These are phyloP conservation scores for Oxyruncus cristatus DNA, from an alignment of 2,113 vertebrate species.

Conservation along the genomic window DNA sequence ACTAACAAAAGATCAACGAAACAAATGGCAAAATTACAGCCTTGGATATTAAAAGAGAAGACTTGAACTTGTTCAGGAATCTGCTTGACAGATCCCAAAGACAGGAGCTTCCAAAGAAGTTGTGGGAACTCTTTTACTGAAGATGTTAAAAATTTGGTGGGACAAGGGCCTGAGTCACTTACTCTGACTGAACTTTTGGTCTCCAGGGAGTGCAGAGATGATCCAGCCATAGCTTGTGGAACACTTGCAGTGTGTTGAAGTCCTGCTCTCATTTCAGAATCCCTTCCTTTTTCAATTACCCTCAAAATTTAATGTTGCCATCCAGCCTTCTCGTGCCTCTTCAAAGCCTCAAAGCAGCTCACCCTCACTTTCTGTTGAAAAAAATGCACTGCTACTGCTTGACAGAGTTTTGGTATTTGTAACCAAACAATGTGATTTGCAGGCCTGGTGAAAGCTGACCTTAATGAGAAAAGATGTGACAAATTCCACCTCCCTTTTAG, in stretches of 20 bases:
- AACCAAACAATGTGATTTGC: not conserved
- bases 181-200: not conserved
- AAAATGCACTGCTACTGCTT: not conserved
- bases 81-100: not conserved
- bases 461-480: not conserved
- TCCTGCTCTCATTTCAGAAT: not conserved
- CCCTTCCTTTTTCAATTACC: not conserved
- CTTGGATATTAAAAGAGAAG: not conserved
- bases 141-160: not conserved
- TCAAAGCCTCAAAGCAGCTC: not conserved
- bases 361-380: not conserved
- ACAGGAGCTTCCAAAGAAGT: not conserved
- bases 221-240: not conserved
- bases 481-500: not conserved
- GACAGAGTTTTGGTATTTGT: not conserved
- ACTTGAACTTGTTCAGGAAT: not conserved
- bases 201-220: fast-evolving
- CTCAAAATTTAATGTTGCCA: not conserved
- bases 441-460: not conserved
- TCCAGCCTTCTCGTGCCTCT: not conserved
- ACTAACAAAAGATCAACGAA: not conserved
- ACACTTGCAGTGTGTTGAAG: not conserved
- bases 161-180: not conserved
- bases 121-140: not conserved
- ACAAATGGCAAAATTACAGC: not conserved